phyloP scores from a whole-genome alignment of 37 sponge, comb jelly and placozoan genomes.

The Lycopodina hypogea region DNA sequence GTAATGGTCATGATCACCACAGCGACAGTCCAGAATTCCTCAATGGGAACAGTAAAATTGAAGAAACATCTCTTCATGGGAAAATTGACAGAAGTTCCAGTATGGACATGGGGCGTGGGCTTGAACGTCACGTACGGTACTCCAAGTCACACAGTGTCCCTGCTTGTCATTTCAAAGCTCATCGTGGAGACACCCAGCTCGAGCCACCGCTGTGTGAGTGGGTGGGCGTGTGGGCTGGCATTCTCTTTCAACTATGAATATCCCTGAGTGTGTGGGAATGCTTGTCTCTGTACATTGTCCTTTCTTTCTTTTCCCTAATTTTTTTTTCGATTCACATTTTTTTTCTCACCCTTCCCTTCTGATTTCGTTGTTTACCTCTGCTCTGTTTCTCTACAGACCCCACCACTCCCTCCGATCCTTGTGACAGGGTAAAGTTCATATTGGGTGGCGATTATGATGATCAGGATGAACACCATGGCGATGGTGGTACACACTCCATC shows the following conservation, averaged over 20 bases:
- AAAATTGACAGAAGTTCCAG: too few relatives aligned
- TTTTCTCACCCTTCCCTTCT: background rate
- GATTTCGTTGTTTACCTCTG: background rate
- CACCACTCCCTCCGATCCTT: constrained; percentile 63
- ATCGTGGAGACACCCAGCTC: too few relatives aligned
- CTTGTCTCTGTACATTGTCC: background rate
- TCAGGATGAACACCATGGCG: background rate
- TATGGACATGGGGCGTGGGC: background rate
- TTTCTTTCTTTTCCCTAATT: background rate
- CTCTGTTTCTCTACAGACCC: constrained; percentile 40
- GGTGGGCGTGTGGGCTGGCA: too few relatives aligned
- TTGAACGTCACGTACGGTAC: background rate
- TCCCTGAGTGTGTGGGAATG: too few relatives aligned
- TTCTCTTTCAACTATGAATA: too few relatives aligned
- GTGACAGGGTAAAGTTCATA: constrained; percentile 86
- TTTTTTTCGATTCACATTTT: background rate
- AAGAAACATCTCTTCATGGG: too few relatives aligned
- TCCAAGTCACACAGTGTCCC: background rate
- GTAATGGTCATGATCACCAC: background rate
- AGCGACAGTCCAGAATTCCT: background rate
- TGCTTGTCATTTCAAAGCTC: too few relatives aligned
- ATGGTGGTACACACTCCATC: constrained; percentile 29
- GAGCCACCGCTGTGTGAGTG: too few relatives aligned
- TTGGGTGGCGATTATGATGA: constrained; percentile 60
- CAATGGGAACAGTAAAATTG: background rate